Base-by-base conservation (phyloP, 2,797 vertebrate species). In the Sebastes taczanowskii region DNA sequence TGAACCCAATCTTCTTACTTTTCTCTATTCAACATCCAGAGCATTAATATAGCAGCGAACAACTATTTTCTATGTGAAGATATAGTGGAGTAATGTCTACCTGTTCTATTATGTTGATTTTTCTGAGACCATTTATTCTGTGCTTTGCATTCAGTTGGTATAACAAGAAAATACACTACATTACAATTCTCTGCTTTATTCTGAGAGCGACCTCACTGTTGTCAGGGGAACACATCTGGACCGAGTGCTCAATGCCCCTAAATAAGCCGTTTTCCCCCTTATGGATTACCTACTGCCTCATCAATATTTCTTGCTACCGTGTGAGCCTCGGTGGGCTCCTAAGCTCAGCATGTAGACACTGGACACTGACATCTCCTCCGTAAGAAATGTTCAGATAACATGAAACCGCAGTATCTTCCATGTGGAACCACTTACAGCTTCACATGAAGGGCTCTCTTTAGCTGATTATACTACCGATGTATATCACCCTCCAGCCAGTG, bases 381-480 rank as follows among this genome's bases (percentile, higher is more conserved):
- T 46, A n/a, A 56, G 7, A 72, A 62, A 77, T 42, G 46, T 53
- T 74, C 72, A 72, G 71, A 82, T 73, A 84, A 76, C 38, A 68
- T 13, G 38, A 79, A 75, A 35, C 58, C 65, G 49, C 35, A 29
- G 55, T 8, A 62, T 70, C 72, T 75, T 22, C 49, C 88, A 92
- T 82, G 79, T 88, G 89, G 89, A 90, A 90, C 52, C 76, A 81
- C 67, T 93, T 89, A 82, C 18, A 63, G 49, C 62, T 73, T 66
- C 59, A 71, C 75, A 88, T 68, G 62, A 69, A 70, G 71, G 56
- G 29, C 27, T 78, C 30, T 79, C 67, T 60, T 56, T 42, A 74
- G 74, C 34, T 70, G 61, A 88, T 85, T 42, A 42, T 27, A 61
- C 73, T 58, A 60, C 25, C 84, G 55, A 89, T 84, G 60, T 76